Evolutionary conservation across 2,888 invertebrate genomes (phyloP).

Genomic region (Cephus rjabovi): DNA sequence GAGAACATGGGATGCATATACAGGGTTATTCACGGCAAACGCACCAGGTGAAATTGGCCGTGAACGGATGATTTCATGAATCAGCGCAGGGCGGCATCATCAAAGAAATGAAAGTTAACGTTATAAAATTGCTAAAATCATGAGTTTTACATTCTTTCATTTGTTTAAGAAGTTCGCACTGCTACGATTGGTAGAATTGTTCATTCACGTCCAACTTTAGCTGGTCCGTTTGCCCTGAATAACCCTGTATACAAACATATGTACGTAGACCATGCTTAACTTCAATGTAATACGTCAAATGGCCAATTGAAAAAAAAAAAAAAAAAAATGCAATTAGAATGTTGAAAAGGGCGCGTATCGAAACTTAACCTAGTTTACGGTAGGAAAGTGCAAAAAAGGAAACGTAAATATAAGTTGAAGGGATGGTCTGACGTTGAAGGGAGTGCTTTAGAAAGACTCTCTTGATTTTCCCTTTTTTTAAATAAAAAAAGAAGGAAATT

Average conservation of each 20-base stretch:
- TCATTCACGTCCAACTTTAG: too few relatives aligned
- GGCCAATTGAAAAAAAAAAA: neutral
- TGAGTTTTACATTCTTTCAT: too few relatives aligned
- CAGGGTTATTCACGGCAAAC: too few relatives aligned
- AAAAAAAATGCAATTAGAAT: neutral
- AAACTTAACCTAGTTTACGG: neutral
- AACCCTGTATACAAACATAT: neutral
- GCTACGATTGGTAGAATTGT: too few relatives aligned
- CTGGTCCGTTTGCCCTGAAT: too few relatives aligned
- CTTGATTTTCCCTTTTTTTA: neutral
- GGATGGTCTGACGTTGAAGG: neutral
- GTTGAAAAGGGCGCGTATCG: neutral
- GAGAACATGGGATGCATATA: neutral
- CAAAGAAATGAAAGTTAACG: too few relatives aligned
- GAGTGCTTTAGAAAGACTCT: neutral
- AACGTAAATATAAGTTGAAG: neutral
- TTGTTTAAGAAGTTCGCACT: too few relatives aligned
- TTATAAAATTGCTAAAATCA: too few relatives aligned
- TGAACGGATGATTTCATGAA: too few relatives aligned
- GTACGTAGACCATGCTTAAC: neutral
- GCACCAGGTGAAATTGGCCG: too few relatives aligned
- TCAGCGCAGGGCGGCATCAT: too few relatives aligned
- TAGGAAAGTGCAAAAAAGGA: neutral
- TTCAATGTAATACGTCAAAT: neutral
- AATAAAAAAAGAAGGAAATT: slow-evolving; percentile 3